Percentiles rank a stretch among this genome's conserved stretches.
Evolutionary conservation across 2,888 invertebrate species (phyloP).

Genomic region (Platycnemis pennipes): DNA sequence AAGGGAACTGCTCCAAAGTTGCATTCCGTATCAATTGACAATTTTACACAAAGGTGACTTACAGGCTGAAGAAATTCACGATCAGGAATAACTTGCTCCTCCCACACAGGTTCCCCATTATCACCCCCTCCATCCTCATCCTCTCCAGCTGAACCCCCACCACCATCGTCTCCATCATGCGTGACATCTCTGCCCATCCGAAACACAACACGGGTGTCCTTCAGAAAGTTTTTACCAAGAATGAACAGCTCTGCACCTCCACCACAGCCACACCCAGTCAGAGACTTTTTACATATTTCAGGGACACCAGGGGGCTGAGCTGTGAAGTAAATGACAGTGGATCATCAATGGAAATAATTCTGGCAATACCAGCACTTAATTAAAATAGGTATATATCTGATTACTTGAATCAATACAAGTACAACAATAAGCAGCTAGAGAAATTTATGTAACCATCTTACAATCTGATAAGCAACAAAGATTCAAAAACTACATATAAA

Average conservation of each 20-base stretch:
- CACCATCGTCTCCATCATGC: constrained; percentile 77
- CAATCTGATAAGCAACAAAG: no score
- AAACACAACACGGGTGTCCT: constrained; percentile 93
- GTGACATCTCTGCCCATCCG: constrained; percentile 79
- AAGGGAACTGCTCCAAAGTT: no score
- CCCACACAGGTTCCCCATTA: constrained; percentile 82
- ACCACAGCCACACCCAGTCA: constrained; percentile 88
- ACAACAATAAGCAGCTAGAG: no score
- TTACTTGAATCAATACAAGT: no score
- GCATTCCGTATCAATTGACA: not conserved
- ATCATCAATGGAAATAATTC: not conserved
- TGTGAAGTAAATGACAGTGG: constrained; percentile 77
- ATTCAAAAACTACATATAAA: no score
- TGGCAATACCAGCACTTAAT: no score
- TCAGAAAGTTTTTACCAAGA: constrained; percentile 94
- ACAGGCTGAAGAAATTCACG: constrained; percentile 95
- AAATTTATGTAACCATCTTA: no score
- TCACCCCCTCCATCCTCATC: constrained; percentile 78
- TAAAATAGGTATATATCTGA: no score
- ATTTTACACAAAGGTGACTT: constrained; percentile 70
- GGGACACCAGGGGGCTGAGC: constrained; percentile 96
- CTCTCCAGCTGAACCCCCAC: constrained; percentile 75
- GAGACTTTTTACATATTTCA: constrained; percentile 94
- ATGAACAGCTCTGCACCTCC: constrained; percentile 93
- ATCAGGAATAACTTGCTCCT: constrained; percentile 90